These are phyloP conservation scores for Lacerta bilineata DNA, from an alignment of 2,797 vertebrate genomes.

Conservation along the genomic window DNA sequence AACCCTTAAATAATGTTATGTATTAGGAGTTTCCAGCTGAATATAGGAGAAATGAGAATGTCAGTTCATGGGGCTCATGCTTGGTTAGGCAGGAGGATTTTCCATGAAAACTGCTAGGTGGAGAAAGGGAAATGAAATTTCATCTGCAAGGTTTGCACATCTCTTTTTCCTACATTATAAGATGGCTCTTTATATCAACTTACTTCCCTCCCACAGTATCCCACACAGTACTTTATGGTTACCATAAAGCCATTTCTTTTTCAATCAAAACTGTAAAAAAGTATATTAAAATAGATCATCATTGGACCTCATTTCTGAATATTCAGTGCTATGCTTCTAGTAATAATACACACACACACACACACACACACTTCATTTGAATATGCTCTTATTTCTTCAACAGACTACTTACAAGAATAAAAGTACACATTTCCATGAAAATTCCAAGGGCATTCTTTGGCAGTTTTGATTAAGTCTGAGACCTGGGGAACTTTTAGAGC, in stretches of 20 bases:
- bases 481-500: background rate
- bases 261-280: background rate
- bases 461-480: constrained; percentile 2
- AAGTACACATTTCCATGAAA: constrained; percentile 6
- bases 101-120: background rate
- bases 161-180: background rate
- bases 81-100: background rate
- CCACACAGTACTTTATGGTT: background rate
- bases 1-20: background rate
- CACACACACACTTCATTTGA: background rate
- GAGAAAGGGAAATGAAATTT: background rate
- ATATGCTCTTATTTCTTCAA: background rate
- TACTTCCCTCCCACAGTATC: background rate
- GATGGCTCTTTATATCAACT: background rate
- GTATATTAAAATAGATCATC: background rate
- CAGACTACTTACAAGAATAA: constrained; percentile 4
- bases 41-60: background rate
- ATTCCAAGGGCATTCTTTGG: background rate
- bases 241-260: background rate
- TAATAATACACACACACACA: background rate
- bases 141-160: background rate
- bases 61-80: background rate
- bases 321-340: background rate
- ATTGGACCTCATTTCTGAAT: background rate
- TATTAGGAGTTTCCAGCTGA: background rate